A percentile compares a stretch with the other conserved stretches of the same genome.
phyloP scores from a whole-genome alignment of 2,797 vertebrate species.

The Chiloscyllium punctatum region DNA sequence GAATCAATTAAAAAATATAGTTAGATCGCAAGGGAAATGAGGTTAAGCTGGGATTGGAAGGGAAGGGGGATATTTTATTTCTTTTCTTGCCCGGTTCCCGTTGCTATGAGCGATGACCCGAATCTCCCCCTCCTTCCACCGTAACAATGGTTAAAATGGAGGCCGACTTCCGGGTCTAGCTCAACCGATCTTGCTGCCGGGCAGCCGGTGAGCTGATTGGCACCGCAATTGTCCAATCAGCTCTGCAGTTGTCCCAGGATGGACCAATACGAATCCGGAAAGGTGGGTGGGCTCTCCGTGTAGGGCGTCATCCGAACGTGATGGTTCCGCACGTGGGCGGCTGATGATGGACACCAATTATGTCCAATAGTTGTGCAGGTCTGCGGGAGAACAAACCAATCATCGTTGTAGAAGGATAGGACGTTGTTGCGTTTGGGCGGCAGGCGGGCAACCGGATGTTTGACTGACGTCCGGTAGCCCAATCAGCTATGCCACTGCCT shows the following conservation, averaged over 20 bases:
- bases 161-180: slow-evolving; percentile 1
- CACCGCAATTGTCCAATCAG: background rate
- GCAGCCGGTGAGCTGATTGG: background rate
- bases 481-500: background rate
- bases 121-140: slow-evolving; percentile 20
- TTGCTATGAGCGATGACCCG: slow-evolving; percentile 32
- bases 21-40: background rate
- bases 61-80: background rate
- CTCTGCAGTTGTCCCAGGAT: fast-evolving
- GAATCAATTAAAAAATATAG: background rate
- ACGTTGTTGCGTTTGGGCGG: background rate
- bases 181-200: background rate
- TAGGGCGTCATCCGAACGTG: background rate
- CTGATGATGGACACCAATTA: background rate
- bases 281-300: no score
- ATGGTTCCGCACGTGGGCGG: background rate
- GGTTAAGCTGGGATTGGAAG: background rate
- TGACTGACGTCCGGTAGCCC: background rate
- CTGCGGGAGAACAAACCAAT: background rate
- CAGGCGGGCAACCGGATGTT: background rate
- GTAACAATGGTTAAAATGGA: slow-evolving; percentile 38
- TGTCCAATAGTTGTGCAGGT: background rate
- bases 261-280: background rate
- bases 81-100: background rate
- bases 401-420: background rate